Percentiles rank a stretch among this genome's conserved stretches.
These are phyloP conservation scores for Felis chaus DNA, from an alignment of 2,113 vertebrate genomes.

Conservation along the genomic window DNA sequence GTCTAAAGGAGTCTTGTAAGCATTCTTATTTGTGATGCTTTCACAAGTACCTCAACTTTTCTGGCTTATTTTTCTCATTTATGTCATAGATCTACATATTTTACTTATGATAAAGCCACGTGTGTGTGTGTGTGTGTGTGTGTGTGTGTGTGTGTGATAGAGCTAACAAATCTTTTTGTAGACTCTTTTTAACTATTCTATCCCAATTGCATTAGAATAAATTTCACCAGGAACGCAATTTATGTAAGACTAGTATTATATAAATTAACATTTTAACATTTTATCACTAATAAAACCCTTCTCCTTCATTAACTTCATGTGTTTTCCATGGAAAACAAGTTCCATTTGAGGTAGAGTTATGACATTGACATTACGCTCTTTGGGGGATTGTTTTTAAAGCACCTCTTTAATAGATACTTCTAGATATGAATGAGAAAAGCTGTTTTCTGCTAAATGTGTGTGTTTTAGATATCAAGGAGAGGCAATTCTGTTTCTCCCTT, in stretches of 20 bases:
- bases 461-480: background rate
- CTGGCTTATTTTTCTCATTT: background rate
- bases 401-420: background rate
- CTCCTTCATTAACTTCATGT: background rate
- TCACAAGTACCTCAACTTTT: background rate
- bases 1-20: slow-evolving; percentile 91
- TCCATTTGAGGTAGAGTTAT: background rate
- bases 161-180: background rate
- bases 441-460: background rate
- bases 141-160: background rate
- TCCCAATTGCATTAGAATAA: background rate
- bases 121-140: background rate
- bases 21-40: slow-evolving; percentile 26
- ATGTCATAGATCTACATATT: background rate
- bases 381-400: background rate
- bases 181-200: background rate
- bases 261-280: background rate
- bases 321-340: background rate
- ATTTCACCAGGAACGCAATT: background rate
- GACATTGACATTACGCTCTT: background rate
- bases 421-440: background rate
- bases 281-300: background rate
- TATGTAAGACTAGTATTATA: background rate
- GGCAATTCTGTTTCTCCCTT: background rate
- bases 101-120: background rate